phyloP scores from a whole-genome alignment of 2,797 vertebrate genomes.

The Coregonus sp. region DNA sequence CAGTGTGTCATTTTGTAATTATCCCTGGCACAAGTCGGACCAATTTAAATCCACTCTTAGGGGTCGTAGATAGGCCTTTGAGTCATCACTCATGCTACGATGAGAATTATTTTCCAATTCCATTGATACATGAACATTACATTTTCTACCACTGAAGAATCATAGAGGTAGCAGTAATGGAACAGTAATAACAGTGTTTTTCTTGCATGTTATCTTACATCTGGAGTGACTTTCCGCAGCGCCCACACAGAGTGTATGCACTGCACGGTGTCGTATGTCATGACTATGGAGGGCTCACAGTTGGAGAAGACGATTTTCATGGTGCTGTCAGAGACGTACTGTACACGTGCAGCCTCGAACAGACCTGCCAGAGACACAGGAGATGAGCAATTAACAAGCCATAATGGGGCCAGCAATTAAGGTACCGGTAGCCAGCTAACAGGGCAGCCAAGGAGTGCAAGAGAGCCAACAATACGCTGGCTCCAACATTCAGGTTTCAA shows the following conservation, averaged over 20 bases:
- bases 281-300: conserved; percentile 86
- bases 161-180: too few relatives aligned
- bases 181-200: not conserved
- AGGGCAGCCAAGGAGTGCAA: not conserved
- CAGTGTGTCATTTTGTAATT: not conserved
- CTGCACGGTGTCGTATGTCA: conserved; percentile 90
- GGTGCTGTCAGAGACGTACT: conserved; percentile 87
- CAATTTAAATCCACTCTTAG: not conserved
- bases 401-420: not conserved
- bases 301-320: conserved; percentile 89
- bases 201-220: conserved; percentile 71
- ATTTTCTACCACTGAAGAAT: too few relatives aligned
- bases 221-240: conserved; percentile 75
- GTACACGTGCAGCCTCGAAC: conserved; percentile 82
- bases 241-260: conserved; percentile 76
- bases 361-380: conserved; percentile 66
- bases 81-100: too few relatives aligned
- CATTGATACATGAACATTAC: too few relatives aligned
- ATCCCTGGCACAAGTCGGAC: not conserved
- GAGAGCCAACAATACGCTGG: not conserved
- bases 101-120: too few relatives aligned
- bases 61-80: too few relatives aligned
- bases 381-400: not conserved
- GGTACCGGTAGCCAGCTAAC: not conserved
- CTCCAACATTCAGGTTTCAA: not conserved